A percentile compares a stretch with the other conserved stretches of the same genome.
phyloP scores from a whole-genome alignment of 2,888 invertebrate genomes.

The Drosophila subquinaria region DNA sequence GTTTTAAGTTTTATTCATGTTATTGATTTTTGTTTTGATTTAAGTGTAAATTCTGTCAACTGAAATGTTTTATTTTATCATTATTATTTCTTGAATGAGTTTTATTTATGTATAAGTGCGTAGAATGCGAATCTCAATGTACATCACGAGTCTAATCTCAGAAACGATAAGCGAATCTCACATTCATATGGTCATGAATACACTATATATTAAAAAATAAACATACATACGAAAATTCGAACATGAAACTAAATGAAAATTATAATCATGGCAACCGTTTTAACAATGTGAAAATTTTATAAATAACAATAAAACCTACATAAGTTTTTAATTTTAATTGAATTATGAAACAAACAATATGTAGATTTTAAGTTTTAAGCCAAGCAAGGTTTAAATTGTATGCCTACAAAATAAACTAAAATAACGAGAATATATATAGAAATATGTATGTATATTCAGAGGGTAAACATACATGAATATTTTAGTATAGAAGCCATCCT shows the following conservation, averaged over 20 bases:
- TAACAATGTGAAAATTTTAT: conserved; percentile 61
- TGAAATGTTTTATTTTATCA: conserved; percentile 62
- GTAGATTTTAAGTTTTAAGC: conserved; percentile 55
- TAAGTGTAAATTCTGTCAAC: conserved; percentile 74
- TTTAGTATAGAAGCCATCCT: conserved; percentile 51
- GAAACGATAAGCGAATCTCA: conserved; percentile 15
- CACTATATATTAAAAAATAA: conserved; percentile 24
- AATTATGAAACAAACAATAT: conserved; percentile 38
- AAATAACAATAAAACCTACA: conserved; percentile 63
- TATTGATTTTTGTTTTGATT: conserved; percentile 47
- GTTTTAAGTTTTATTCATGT: conserved; percentile 50
- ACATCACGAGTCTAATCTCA: conserved; percentile 40
- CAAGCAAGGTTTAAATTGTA: conserved; percentile 60
- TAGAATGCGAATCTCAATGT: conserved; percentile 73
- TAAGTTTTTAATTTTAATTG: conserved; percentile 67
- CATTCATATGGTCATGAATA: conserved; percentile 36
- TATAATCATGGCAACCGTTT: conserved; percentile 52
- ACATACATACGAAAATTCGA: conserved; percentile 33
- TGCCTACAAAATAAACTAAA: conserved; percentile 50
- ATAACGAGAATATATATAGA: conserved; percentile 17
- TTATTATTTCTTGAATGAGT: conserved; percentile 57
- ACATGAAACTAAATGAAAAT: conserved; percentile 50
- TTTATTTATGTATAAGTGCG: conserved; percentile 53
- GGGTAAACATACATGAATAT: conserved; percentile 26
- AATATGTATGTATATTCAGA: conserved; percentile 10